Conservation (phyloP, 2,797 vertebrate genomes). For the Astyanax mexicanus region DNA sequence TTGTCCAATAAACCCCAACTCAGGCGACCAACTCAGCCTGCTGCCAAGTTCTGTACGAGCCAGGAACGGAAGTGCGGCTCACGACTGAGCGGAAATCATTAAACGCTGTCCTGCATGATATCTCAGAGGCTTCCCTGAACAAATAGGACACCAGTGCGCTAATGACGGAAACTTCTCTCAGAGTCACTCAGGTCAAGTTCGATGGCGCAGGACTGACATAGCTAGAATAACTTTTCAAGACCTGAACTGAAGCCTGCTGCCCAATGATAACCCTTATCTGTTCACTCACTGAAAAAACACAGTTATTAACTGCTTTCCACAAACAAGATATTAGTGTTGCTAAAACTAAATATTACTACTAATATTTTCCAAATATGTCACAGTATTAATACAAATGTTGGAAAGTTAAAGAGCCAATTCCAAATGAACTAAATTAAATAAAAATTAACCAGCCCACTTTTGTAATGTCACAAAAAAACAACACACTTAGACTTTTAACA, state of each 20-base stretch:
- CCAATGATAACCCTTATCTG: slow-evolving; percentile 51
- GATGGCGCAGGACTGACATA: slow-evolving; percentile 57
- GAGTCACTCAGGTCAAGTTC: slow-evolving; percentile 60
- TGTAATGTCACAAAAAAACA: no score
- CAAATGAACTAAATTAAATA: no score
- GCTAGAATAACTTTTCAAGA: slow-evolving; percentile 28
- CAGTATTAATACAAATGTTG: background rate
- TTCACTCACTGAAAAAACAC: slow-evolving; percentile 23
- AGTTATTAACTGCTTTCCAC: slow-evolving; percentile 29
- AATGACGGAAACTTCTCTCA: slow-evolving; percentile 76
- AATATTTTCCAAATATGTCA: background rate
- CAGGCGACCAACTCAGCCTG: background rate
- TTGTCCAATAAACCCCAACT: no score
- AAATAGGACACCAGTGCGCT: slow-evolving; percentile 66
- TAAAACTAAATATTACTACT: background rate
- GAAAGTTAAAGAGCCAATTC: no score
- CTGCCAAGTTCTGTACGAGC: slow-evolving; percentile 1
- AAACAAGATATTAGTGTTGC: slow-evolving; percentile 19
- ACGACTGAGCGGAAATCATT: slow-evolving; percentile 71
- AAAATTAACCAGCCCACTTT: no score
- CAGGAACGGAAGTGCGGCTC: slow-evolving; percentile 4
- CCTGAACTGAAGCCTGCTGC: slow-evolving; percentile 32
- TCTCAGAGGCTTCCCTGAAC: slow-evolving; percentile 73
- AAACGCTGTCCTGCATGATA: slow-evolving; percentile 73
- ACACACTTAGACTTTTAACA: no score